Conservation (phyloP, 2,113 vertebrate species). For the Geococcyx californianus region DNA sequence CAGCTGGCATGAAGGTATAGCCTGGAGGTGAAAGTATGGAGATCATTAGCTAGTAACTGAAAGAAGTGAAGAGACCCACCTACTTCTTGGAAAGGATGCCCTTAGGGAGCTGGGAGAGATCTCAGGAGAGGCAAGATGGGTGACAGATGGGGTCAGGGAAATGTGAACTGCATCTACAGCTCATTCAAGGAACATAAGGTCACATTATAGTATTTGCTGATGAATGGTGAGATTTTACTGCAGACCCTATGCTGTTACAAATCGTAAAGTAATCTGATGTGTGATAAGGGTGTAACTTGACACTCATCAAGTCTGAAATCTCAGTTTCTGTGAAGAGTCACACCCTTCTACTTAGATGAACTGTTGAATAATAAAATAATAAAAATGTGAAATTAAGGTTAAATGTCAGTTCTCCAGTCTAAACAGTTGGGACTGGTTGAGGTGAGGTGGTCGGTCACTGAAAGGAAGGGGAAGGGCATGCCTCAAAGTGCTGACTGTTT, state of each 20-base stretch:
- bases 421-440: background rate
- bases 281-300: background rate
- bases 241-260: background rate
- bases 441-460: background rate
- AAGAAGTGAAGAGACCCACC: background rate
- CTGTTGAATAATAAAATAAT: constrained; percentile 40
- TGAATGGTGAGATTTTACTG: background rate
- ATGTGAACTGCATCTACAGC: background rate
- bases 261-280: background rate
- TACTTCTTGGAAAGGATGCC: background rate
- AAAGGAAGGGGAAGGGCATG: background rate
- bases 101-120: background rate
- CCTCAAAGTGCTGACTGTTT: background rate
- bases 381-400: constrained; percentile 31
- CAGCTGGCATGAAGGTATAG: background rate
- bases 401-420: background rate
- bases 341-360: background rate
- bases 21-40: background rate
- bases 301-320: constrained; percentile 8
- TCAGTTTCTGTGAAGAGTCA: constrained; percentile 3
- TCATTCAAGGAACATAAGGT: constrained; percentile 40
- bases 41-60: background rate
- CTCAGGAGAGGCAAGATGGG: background rate
- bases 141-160: background rate
- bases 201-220: background rate